A percentile compares a stretch with the other conserved stretches of the same genome.
Conservation (phyloP, 2,888 invertebrate genomes). For the Agrotis puta region DNA sequence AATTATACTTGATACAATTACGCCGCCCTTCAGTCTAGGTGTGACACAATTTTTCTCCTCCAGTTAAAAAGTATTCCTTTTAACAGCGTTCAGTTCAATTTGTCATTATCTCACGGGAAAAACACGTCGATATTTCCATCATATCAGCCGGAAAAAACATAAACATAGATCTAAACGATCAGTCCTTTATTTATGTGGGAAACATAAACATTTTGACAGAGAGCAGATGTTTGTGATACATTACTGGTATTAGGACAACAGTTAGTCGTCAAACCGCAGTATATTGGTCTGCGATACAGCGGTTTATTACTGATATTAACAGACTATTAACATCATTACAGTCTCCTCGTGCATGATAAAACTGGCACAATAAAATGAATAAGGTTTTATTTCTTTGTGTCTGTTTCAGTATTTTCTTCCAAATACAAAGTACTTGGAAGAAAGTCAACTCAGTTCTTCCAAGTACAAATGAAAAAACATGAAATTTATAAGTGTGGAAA, state of each 20-base stretch:
- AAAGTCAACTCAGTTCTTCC: too few relatives aligned
- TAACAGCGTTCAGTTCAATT: conserved; percentile 36
- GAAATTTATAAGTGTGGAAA: too few relatives aligned
- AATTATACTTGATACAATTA: background rate
- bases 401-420: background rate
- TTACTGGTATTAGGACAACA: conserved; percentile 25
- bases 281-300: background rate
- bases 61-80: conserved; percentile 22
- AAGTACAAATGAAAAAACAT: too few relatives aligned
- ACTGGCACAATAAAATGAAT: background rate
- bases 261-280: conserved; percentile 14
- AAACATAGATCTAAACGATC: conserved; percentile 57
- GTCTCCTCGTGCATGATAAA: background rate
- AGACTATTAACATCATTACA: conserved; percentile 1
- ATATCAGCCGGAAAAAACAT: conserved; percentile 62
- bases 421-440: too few relatives aligned
- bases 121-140: conserved; percentile 58
- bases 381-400: background rate
- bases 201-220: conserved; percentile 48
- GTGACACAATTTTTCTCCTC: conserved; percentile 12
- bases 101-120: conserved; percentile 56
- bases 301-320: conserved; percentile 13
- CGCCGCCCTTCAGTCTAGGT: background rate
- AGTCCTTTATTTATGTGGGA: conserved; percentile 43
- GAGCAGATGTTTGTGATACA: conserved; percentile 40